phyloP scores from a whole-genome alignment of 2,888 invertebrate genomes.

The Argyresthia goedartella region DNA sequence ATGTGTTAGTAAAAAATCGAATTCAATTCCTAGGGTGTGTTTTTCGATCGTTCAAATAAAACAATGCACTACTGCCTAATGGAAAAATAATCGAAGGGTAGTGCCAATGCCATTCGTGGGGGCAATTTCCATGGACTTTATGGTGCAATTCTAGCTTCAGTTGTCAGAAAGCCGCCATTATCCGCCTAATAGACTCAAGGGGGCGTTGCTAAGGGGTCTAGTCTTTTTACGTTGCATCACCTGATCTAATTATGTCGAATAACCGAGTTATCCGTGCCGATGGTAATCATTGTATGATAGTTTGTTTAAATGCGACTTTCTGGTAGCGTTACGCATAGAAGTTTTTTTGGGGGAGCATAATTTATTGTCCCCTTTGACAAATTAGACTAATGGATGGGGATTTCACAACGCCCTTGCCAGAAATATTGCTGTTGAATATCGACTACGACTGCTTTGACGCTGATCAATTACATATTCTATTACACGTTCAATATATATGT shows the following conservation, averaged over 20 bases:
- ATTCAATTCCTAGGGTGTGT: too few relatives aligned
- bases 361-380: slow-evolving; percentile 58
- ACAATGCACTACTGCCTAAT: slow-evolving; percentile 13
- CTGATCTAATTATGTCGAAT: slow-evolving; percentile 21
- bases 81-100: slow-evolving; percentile 52
- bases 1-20: too few relatives aligned
- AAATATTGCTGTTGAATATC: not conserved
- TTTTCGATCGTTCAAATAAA: too few relatives aligned
- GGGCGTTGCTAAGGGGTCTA: slow-evolving; percentile 4
- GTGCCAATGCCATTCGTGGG: slow-evolving; percentile 20
- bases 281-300: slow-evolving; percentile 55
- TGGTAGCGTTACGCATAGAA: slow-evolving; percentile 27
- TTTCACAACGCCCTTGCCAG: slow-evolving; percentile 8
- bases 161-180: slow-evolving; percentile 50
- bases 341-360: slow-evolving; percentile 43
- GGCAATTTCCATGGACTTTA: slow-evolving; percentile 50
- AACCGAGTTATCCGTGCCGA: slow-evolving; percentile 35
- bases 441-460: too few relatives aligned
- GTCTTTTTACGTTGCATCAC: slow-evolving; percentile 9
- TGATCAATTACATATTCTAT: too few relatives aligned
- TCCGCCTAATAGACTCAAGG: slow-evolving; percentile 40
- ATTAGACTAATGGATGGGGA: slow-evolving; percentile 55
- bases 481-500: too few relatives aligned
- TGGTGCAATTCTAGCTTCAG: slow-evolving; percentile 37
- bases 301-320: slow-evolving; percentile 59